Evolutionary conservation across 2,888 invertebrate genomes (phyloP).

Genomic region (Arge pagana): DNA sequence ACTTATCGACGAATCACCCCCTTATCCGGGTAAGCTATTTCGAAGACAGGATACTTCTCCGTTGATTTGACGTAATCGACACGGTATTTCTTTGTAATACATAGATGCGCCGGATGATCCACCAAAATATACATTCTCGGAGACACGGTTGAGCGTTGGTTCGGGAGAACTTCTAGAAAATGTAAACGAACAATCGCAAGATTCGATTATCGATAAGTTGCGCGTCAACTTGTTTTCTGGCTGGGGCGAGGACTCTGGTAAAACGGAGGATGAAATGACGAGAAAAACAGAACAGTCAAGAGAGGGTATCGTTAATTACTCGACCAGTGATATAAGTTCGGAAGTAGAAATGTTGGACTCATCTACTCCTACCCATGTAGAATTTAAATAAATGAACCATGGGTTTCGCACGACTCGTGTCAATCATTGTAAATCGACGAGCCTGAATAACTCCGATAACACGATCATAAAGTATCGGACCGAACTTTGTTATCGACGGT

Average conservation of each 20-base stretch:
- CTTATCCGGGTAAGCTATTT: slow-evolving; percentile 58
- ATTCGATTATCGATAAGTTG: slow-evolving; percentile 50
- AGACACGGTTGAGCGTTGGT: slow-evolving; percentile 32
- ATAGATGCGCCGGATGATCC: slow-evolving; percentile 59
- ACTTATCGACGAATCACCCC: slow-evolving; percentile 66
- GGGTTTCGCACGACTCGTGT: no score
- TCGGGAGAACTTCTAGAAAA: slow-evolving; percentile 36
- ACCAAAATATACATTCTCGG: slow-evolving; percentile 52
- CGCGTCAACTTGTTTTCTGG: slow-evolving; percentile 52
- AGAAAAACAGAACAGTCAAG: slow-evolving; percentile 42
- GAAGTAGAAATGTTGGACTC: slow-evolving; percentile 59
- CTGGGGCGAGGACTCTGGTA: slow-evolving; percentile 51
- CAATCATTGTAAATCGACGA: no score
- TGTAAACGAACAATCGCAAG: slow-evolving; percentile 35
- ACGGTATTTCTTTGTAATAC: slow-evolving; percentile 37
- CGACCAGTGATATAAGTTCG: slow-evolving; percentile 51
- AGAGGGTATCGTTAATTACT: slow-evolving; percentile 47
- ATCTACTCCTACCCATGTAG: slow-evolving; percentile 53
- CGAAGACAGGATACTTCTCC: no score
- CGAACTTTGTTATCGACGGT: no score
- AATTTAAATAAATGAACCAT: slow-evolving; percentile 38
- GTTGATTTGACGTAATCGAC: no score
- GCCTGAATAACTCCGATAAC: no score
- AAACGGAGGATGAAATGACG: slow-evolving; percentile 45
- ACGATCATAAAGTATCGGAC: no score